These are phyloP conservation scores for Zaprionus kolodkinae DNA, from an alignment of 1,140 invertebrate genomes.

Conservation along the genomic window DNA sequence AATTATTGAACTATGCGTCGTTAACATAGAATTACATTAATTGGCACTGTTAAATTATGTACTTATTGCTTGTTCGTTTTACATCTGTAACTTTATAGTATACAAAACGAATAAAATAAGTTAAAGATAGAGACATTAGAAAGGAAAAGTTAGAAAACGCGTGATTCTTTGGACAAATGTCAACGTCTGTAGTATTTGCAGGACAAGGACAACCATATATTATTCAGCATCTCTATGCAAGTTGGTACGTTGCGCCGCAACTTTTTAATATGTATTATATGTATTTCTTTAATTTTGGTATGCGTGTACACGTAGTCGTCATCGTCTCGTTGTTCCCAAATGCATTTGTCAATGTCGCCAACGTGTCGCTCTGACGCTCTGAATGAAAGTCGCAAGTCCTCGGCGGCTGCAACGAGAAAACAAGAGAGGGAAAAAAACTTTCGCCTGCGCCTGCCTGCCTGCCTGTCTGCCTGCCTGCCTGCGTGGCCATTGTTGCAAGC, in stretches of 20 bases:
- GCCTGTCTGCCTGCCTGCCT: slow-evolving; percentile 36
- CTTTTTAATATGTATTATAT: slow-evolving; percentile 24
- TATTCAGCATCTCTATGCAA: not conserved
- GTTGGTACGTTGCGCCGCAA: slow-evolving; percentile 9
- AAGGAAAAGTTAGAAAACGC: not conserved
- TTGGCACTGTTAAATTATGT: not conserved
- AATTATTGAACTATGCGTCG: not conserved
- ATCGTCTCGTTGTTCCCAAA: slow-evolving; percentile 61
- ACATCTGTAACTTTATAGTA: too few relatives aligned
- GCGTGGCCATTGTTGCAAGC: slow-evolving; percentile 63
- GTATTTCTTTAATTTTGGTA: slow-evolving; percentile 38
- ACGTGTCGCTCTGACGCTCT: slow-evolving; percentile 59
- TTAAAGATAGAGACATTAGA: not conserved
- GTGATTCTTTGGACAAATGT: not conserved
- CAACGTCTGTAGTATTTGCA: not conserved
- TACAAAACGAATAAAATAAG: not conserved
- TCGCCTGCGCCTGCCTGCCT: slow-evolving; percentile 63
- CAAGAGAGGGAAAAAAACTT: slow-evolving; percentile 59
- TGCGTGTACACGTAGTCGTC: slow-evolving; percentile 63
- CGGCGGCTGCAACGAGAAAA: slow-evolving; percentile 37
- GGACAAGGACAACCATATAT: slow-evolving; percentile 29
- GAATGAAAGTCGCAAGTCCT: slow-evolving; percentile 43
- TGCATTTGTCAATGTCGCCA: slow-evolving; percentile 77
- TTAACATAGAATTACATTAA: not conserved
- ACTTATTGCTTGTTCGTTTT: not conserved